Conservation (phyloP, 2,888 invertebrate species). For the Nemoura dubitans region DNA sequence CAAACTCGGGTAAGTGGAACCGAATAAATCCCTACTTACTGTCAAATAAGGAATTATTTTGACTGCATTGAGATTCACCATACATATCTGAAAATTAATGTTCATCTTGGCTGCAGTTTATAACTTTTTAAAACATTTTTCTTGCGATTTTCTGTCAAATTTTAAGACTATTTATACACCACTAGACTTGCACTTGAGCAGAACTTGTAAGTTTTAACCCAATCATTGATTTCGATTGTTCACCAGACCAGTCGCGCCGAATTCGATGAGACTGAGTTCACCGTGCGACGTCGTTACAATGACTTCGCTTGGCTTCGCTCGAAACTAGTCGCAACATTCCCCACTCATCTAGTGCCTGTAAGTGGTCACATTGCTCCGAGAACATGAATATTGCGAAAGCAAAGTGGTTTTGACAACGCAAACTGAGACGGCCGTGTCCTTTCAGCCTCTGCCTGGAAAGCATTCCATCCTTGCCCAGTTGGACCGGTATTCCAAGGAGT, state of each 20-base stretch:
- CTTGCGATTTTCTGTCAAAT: no score
- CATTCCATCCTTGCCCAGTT: slow-evolving; percentile 73
- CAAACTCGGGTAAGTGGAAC: slow-evolving; percentile 67
- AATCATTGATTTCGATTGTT: background rate
- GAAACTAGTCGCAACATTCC: slow-evolving; percentile 70
- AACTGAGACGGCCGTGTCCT: background rate
- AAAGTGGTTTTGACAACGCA: slow-evolving; percentile 10
- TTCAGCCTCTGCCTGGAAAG: slow-evolving; percentile 74
- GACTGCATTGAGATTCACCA: no score
- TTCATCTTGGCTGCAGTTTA: no score
- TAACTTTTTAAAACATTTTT: no score
- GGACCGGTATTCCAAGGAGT: slow-evolving; percentile 76
- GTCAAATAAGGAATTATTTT: no score
- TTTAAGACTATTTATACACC: no score
- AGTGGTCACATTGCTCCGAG: slow-evolving; percentile 55
- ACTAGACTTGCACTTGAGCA: no score
- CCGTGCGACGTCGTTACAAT: slow-evolving; percentile 74
- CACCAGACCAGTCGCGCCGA: slow-evolving; percentile 69
- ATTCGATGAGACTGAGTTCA: slow-evolving; percentile 70
- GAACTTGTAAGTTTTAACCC: no score
- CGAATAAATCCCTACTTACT: background rate
- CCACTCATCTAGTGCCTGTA: slow-evolving; percentile 75
- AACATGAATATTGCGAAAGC: no score
- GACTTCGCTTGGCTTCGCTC: slow-evolving; percentile 77
- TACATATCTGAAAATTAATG: no score